phyloP scores from a whole-genome alignment of 2,113 vertebrate species.

The Amia ocellicauda region DNA sequence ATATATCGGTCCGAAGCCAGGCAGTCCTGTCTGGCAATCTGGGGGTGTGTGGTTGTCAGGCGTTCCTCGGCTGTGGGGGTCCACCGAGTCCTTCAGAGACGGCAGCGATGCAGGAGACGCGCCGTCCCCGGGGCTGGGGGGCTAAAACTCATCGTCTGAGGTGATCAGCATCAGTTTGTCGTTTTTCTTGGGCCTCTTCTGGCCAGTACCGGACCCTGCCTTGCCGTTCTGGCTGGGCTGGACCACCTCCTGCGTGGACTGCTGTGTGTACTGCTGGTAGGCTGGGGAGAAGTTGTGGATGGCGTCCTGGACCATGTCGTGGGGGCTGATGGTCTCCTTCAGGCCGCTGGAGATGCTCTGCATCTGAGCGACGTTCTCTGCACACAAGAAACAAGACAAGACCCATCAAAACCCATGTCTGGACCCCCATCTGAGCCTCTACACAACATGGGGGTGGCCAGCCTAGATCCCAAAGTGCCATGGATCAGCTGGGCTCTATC shows the following conservation, averaged over 20 bases:
- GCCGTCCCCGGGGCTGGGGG: not conserved
- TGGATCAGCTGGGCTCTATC: no score
- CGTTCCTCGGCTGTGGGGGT: no score
- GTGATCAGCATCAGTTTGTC: conserved; percentile 89
- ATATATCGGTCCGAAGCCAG: no score
- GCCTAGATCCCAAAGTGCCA: no score
- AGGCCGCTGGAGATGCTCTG: conserved; percentile 92
- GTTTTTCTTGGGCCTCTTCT: conserved; percentile 61
- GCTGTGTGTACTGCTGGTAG: conserved; percentile 88
- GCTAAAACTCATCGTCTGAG: conserved; percentile 83
- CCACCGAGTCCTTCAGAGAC: not conserved
- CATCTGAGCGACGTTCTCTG: conserved; percentile 78
- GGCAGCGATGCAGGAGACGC: conserved; percentile 16
- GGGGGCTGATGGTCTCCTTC: conserved; percentile 90
- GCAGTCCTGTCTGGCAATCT: no score
- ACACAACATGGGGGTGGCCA: no score
- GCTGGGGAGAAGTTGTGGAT: conserved; percentile 87
- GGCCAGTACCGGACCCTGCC: conserved; percentile 16
- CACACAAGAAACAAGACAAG: conserved; percentile 16
- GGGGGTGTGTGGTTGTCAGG: no score
- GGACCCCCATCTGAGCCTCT: not conserved
- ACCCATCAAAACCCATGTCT: no score
- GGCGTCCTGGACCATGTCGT: conserved; percentile 89
- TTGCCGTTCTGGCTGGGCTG: conserved; percentile 60
- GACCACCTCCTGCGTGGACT: conserved; percentile 82